These are phyloP conservation scores for Excalfactoria chinensis DNA, from an alignment of 2,113 vertebrate species.

Conservation along the genomic window DNA sequence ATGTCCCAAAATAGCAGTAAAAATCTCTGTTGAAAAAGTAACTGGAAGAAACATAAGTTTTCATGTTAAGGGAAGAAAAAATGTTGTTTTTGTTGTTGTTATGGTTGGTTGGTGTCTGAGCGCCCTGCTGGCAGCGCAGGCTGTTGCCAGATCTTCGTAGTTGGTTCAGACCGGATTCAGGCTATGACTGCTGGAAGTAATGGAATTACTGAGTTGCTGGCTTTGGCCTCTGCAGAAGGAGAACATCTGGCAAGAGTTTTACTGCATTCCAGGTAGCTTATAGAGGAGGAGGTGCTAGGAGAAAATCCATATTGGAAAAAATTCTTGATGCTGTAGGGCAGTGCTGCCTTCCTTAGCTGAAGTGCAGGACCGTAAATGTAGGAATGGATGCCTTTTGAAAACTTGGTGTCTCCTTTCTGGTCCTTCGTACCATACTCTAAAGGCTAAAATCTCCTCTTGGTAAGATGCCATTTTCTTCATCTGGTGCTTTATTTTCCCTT, in stretches of 20 bases:
- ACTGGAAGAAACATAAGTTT: neutral
- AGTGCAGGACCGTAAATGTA: neutral
- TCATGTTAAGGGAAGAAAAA: neutral
- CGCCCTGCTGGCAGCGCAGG: neutral
- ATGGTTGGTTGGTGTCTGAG: neutral
- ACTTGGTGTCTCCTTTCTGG: neutral
- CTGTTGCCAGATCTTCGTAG: neutral
- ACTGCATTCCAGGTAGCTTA: neutral
- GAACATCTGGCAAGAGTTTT: conserved; percentile 26
- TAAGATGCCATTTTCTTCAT: neutral
- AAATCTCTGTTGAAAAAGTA: neutral
- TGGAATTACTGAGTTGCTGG: conserved; percentile 44
- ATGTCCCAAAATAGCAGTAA: neutral
- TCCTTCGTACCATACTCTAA: neutral
- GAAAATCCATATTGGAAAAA: neutral
- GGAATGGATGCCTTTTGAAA: neutral
- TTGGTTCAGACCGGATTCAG: neutral
- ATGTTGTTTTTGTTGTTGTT: neutral
- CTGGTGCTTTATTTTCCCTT: neutral
- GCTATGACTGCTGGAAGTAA: conserved; percentile 17
- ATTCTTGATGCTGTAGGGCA: neutral
- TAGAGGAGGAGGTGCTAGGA: neutral
- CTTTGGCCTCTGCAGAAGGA: conserved; percentile 15
- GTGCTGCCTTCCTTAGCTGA: neutral
- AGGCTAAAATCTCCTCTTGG: neutral